Evolutionary conservation across 2,888 invertebrate genomes (phyloP), one percentile per base, ranked within the genome.

Genomic region (Dasypogon diadema): DNA sequence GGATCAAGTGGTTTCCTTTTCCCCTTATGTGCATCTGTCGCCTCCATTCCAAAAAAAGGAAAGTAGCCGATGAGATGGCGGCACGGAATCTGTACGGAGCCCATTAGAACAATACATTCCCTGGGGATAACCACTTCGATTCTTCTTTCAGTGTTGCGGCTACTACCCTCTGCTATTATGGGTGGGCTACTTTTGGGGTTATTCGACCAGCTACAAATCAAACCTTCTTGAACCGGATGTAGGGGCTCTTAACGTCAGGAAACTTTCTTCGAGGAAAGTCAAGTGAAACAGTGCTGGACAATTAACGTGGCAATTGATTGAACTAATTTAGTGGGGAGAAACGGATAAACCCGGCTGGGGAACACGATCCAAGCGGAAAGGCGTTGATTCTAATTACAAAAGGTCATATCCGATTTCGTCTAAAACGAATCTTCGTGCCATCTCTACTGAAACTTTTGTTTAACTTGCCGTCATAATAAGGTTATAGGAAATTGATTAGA

Each of bases 301-400:
- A 60, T 60, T 60, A 60, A 60, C 60, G 60, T 60, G 60, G 37
- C 60, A 60, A 60, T 60, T 60, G 37, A 60, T 60, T 60, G 60
- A 37, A 42, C 60, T 60, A 60, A 60, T 60, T 60, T 60, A 60
- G 60, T 60, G 37, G 60, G 60, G 60, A 42, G 42, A 60, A 60
- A 37, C 60, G 60, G 60, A 37, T 60, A 60, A 60, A 21, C 37
- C 60, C 21, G 60, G 34, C 37, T 8, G 10, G 21, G 34, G 16
- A 14, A 16, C 10, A 34, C 60, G 21, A 14, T 12, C 60, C 18
- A 37, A n/a, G 16, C 60, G 60, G 60, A 60, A 60, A 37, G 60
- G 37, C 60, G 34, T 60, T 37, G 16, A 34, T 60, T 60, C 60
- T 60, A 60, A 60, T 60, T 60, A 60, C 37, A 34, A 37, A 60